Percentiles rank a stretch among this genome's conserved stretches.
Conservation (phyloP, 2,888 invertebrate species). For the Philereme vetulata region DNA sequence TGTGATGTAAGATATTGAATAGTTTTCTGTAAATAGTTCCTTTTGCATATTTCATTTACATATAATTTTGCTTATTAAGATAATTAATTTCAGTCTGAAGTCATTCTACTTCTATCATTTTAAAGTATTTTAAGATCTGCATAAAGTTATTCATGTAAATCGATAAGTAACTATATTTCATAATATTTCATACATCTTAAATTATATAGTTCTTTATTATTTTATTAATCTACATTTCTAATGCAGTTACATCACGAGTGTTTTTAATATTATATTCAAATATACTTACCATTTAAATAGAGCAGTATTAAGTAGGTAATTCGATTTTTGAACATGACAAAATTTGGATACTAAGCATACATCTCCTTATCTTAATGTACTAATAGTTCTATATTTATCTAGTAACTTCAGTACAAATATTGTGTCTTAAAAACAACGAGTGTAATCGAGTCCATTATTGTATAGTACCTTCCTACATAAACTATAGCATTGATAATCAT, state of each 20-base stretch:
- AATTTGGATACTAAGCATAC: background rate
- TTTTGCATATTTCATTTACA: conserved; percentile 38
- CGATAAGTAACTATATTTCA: no score
- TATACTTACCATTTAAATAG: background rate
- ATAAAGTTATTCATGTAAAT: no score
- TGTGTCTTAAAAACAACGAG: conserved; percentile 64
- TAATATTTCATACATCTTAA: background rate
- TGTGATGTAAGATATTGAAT: conserved; percentile 77
- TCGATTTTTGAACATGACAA: conserved; percentile 8
- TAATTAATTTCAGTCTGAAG: conserved; percentile 34
- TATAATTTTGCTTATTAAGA: conserved; percentile 18
- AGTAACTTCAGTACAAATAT: conserved; percentile 54
- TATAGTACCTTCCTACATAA: conserved; percentile 22
- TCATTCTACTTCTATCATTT: background rate
- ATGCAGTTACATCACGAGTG: background rate
- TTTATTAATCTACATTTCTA: background rate
- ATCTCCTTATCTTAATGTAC: background rate
- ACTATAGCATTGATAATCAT: conserved; percentile 1
- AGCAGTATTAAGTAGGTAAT: conserved; percentile 13
- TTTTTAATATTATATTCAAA: conserved; percentile 1
- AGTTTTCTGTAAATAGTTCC: conserved; percentile 53
- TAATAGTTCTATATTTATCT: conserved; percentile 5
- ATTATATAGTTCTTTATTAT: conserved; percentile 2
- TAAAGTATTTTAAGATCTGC: background rate
- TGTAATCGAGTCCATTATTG: conserved; percentile 34